Base-by-base conservation (phyloP, 2,113 vertebrate species). In the Centropus unirufus region DNA sequence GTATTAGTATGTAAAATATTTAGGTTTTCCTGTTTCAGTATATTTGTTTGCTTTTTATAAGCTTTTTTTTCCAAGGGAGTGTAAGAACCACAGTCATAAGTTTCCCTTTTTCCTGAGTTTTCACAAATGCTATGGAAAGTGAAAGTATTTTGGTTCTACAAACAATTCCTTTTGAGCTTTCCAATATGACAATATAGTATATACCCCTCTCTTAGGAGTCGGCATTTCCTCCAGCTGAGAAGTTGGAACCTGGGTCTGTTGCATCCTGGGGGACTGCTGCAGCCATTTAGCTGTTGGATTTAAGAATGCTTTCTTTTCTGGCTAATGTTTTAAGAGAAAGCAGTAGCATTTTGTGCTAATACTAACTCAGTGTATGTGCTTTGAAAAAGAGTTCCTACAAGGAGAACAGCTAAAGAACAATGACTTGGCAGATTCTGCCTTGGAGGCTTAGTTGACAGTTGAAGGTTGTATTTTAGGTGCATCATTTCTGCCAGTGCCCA, bases 391-490 rank as follows among this genome's bases (percentile, higher is more conserved):
- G 67, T 75, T 79, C 40, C 12, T 52, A 47, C 61, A 39, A 44
- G 34, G 11, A 89, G n/a, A 91, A 61, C 39, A 87, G 62, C 57
- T 57, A 52, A 82, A 68, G 66, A 92, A 54, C 24, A 77, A 14
- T 80, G 72, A 55, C 70, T 61, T 76, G 70, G 61, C 30, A 73
- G 74, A 70, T 90, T 21, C 15, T 85, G 49, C 51, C 87, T 66
- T 88, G 58, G 14, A 76, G 88, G n/a, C 30, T 90, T 83, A 36
- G 44, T 92, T 87, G 75, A 46, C 81, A 85, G 85, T 54, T 88
- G 78, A 82, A 64, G 6, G 22, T 83, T 90, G 29, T 73, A 58
- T 83, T 95, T 83, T 69, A 83, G 36, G 36, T 86, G 59, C 19
- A 7, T 80, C 90, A 52, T 83, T 93, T 79, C 62, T 93, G 67